Conservation (phyloP, 1,140 invertebrate species). For the Drosophila novamexicana region DNA sequence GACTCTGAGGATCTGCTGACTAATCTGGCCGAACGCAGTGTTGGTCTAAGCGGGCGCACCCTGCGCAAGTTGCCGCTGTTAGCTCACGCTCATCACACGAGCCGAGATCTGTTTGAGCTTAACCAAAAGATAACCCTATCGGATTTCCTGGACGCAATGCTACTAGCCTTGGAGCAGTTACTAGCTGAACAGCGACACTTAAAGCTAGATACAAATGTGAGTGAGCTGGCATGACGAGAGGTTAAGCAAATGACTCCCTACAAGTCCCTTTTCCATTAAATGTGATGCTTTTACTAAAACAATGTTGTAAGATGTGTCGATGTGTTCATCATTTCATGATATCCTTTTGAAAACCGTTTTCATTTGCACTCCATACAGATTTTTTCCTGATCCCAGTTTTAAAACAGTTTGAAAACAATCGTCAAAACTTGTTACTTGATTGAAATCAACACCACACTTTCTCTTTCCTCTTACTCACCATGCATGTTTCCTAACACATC, state of each 20-base stretch:
- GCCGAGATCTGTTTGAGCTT: slow-evolving; percentile 55
- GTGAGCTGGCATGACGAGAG: neutral
- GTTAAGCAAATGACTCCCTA: neutral
- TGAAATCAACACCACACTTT: too few species aligned
- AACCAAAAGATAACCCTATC: slow-evolving; percentile 63
- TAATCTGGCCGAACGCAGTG: slow-evolving; percentile 86
- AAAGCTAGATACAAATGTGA: slow-evolving; percentile 25
- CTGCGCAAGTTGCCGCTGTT: slow-evolving; percentile 95
- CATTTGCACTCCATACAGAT: too few species aligned
- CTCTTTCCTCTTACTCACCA: too few species aligned
- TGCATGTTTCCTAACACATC: too few species aligned
- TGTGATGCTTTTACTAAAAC: slow-evolving; percentile 11
- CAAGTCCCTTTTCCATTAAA: slow-evolving; percentile 10
- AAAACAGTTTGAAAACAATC: too few species aligned
- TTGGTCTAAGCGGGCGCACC: slow-evolving; percentile 92
- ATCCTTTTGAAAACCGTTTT: too few species aligned
- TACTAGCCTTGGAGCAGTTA: slow-evolving; percentile 70
- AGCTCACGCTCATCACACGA: slow-evolving; percentile 87
- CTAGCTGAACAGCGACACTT: slow-evolving; percentile 62
- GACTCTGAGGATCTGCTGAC: slow-evolving; percentile 84
- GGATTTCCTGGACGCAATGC: slow-evolving; percentile 79
- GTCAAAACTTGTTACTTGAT: too few species aligned
- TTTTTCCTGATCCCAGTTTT: too few species aligned
- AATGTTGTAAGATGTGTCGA: too few species aligned
- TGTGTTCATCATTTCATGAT: too few species aligned